Evolutionary conservation across 23 tunicate genomes (phyloP).

Genomic region (Ascidia mentula): DNA sequence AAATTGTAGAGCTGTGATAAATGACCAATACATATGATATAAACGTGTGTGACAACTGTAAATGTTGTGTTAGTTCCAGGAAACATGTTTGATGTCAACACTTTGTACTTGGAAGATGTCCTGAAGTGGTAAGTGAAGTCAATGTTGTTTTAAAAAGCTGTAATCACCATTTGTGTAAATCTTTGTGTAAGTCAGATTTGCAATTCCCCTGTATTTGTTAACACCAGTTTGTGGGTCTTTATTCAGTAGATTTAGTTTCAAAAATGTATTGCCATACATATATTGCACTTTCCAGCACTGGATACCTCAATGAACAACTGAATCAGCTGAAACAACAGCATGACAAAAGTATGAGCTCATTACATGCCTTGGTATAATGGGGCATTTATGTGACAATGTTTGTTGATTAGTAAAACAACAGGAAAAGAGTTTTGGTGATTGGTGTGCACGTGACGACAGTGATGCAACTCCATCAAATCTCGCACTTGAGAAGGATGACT

Average conservation of each 20-base stretch:
- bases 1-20: too few species aligned
- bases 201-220: not conserved
- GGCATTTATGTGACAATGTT: not conserved
- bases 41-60: not conserved
- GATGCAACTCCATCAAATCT: not conserved
- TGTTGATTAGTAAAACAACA: not conserved
- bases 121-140: conserved; percentile 42
- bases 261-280: not conserved
- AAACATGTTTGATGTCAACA: conserved; percentile 52
- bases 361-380: too few species aligned
- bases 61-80: conserved; percentile 43
- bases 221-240: not conserved
- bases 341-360: not conserved
- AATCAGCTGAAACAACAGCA: not conserved
- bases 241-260: not conserved
- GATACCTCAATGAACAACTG: not conserved
- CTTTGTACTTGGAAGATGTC: conserved; percentile 62
- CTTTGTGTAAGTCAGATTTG: too few species aligned
- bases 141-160: not conserved
- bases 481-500: conserved; percentile 8
- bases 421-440: not conserved
- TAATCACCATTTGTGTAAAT: too few species aligned
- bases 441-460: not conserved
- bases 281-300: not conserved
- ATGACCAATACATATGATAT: too few species aligned